Base-by-base conservation (phyloP, 2,797 vertebrate species). In the Periophthalmus magnuspinnatus region DNA sequence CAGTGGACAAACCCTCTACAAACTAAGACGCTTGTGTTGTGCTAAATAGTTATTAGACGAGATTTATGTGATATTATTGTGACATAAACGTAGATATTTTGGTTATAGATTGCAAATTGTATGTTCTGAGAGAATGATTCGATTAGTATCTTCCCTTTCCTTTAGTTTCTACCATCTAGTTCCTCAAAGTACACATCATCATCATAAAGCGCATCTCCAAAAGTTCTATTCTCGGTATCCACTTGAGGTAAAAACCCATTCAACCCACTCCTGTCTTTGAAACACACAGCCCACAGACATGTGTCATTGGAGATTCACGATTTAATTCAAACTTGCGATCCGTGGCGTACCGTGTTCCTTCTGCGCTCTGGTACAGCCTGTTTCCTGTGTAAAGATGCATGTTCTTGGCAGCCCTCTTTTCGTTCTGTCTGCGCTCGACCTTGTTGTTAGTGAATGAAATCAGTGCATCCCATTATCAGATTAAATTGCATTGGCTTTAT, bases 401-500 rank as follows among this genome's bases (percentile, higher is more conserved):
- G 65, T 22, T 67, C 69, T 54, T 70, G 54, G 54, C 59, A 28
- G 47, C 58, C 41, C 59, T 45, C 0, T 7, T 69, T 72, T 77
- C 66, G 72, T 74, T 81, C 78, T 77, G 61, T 68, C 70, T 71
- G 71, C 22, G 5, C 65, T 55, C 68, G 74, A 89, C 87, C 89
- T 91, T 85, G 77, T 91, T 86, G 78, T 72, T 45, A 69, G 57
- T 83, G 78, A 90, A 88, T 87, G 75, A 90, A 92, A 85, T 74
- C 5, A 80, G 74, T 2, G 60, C 81, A 81, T 88, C 77, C 77
- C 77, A 82, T 93, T 88, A 91, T 69, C 69, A 86, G 89, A 92
- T 93, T 92, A 92, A 86, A 81, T 86, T 81, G 71, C 78, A 78
- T 60, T 85, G 81, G 80, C 83, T 89, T 87, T 84, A 84, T 86